Conservation (phyloP, 2,888 invertebrate species). For the Tethea ocularis region DNA sequence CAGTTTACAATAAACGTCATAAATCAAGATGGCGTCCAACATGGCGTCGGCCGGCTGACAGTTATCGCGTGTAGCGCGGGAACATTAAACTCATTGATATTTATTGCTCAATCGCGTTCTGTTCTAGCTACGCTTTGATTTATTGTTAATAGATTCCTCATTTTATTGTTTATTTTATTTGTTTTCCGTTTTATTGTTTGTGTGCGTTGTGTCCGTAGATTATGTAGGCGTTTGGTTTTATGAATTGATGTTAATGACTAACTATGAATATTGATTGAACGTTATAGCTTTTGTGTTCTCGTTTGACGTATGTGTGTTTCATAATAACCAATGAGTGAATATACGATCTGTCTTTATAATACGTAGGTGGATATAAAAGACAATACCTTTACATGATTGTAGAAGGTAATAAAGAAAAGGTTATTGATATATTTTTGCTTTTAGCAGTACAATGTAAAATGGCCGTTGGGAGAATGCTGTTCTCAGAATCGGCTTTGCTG, state of each 20-base stretch:
- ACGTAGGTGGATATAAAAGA: not conserved
- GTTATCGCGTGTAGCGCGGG: constrained; percentile 78
- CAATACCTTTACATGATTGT: no score
- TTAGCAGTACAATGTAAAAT: no score
- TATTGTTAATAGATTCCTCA: constrained; percentile 74
- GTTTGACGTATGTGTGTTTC: not conserved
- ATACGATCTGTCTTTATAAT: not conserved
- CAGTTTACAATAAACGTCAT: constrained; percentile 69
- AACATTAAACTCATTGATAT: constrained; percentile 83
- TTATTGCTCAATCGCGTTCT: constrained; percentile 79
- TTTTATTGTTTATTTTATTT: constrained; percentile 71
- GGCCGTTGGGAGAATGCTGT: no score
- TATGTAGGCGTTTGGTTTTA: constrained; percentile 28
- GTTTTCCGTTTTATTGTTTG: constrained; percentile 35
- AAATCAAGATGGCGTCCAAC: constrained; percentile 79
- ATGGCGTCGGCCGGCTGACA: constrained; percentile 76
- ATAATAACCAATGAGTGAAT: not conserved
- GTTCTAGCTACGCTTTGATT: constrained; percentile 67
- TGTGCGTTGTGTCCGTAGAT: constrained; percentile 25
- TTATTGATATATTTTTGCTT: no score
- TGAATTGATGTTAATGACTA: constrained; percentile 9
- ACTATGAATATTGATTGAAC: not conserved
- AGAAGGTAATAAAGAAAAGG: no score
- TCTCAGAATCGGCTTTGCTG: no score
- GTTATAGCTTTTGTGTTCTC: not conserved